Conservation (phyloP, 2,888 invertebrate species). For the Cheilosia variabilis region DNA sequence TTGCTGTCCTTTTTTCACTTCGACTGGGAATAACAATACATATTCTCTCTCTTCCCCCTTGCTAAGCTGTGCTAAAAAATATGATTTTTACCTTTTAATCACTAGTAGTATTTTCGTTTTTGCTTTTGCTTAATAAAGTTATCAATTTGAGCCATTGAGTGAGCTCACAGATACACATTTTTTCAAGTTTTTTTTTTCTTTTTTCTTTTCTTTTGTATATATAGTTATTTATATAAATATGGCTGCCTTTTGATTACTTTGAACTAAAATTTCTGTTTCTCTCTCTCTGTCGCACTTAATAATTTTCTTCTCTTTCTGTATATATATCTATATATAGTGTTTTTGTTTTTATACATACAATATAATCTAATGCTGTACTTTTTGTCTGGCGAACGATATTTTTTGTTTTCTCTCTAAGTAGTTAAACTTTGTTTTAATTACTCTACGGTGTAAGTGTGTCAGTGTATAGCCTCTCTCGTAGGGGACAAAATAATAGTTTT, state of each 20-base stretch:
- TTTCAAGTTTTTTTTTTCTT: slow-evolving; percentile 19
- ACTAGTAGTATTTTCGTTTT: slow-evolving; percentile 66
- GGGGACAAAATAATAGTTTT: slow-evolving; percentile 19
- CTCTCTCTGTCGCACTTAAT: slow-evolving; percentile 52
- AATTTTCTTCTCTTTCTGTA: slow-evolving; percentile 54
- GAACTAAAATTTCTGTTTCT: slow-evolving; percentile 69
- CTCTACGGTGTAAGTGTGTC: slow-evolving; percentile 50
- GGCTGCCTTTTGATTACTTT: slow-evolving; percentile 75
- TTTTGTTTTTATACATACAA: slow-evolving; percentile 43
- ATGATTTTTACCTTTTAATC: slow-evolving; percentile 47
- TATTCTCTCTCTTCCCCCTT: background rate
- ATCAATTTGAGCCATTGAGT: slow-evolving; percentile 69
- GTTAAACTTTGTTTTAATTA: slow-evolving; percentile 71
- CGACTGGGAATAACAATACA: slow-evolving; percentile 10
- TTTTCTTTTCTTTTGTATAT: slow-evolving; percentile 63
- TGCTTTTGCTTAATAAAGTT: slow-evolving; percentile 47
- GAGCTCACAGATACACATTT: slow-evolving; percentile 63
- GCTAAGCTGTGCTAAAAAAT: slow-evolving; percentile 50
- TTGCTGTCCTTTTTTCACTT: background rate
- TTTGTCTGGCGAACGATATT: slow-evolving; percentile 64
- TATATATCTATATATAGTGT: slow-evolving; percentile 63
- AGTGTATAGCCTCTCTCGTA: slow-evolving; percentile 50
- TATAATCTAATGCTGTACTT: slow-evolving; percentile 72
- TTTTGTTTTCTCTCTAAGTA: slow-evolving; percentile 47
- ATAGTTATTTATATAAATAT: slow-evolving; percentile 73